These are phyloP conservation scores for Drosophila nigritarsus DNA, from an alignment of 2,888 invertebrate genomes.

Conservation along the genomic window DNA sequence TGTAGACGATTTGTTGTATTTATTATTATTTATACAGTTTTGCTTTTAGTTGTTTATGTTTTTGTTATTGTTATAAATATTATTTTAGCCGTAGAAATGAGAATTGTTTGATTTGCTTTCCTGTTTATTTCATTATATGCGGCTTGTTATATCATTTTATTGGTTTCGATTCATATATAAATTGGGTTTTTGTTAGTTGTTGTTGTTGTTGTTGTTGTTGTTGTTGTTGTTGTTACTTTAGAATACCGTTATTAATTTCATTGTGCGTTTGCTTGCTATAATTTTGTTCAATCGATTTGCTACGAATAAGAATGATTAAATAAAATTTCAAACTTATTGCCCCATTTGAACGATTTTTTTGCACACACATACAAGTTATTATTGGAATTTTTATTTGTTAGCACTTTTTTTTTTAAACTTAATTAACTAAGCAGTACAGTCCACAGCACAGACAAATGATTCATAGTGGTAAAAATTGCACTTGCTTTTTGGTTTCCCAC, in stretches of 20 bases:
- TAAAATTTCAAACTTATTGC: not conserved
- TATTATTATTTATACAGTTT: constrained; percentile 5
- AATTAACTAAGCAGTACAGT: constrained; percentile 1
- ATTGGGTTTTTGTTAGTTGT: constrained; percentile 13
- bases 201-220: constrained; percentile 29
- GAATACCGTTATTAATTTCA: constrained; percentile 69
- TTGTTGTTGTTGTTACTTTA: constrained; percentile 50
- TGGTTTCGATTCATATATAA: constrained; percentile 16
- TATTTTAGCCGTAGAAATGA: constrained; percentile 6
- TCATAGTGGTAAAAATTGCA: not conserved
- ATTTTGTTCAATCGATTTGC: constrained; percentile 59
- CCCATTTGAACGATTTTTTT: not conserved
- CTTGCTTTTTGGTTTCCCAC: constrained; percentile 14
- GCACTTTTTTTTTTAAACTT: not conserved
- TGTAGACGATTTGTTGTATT: constrained; percentile 70
- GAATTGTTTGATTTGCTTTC: constrained; percentile 10
- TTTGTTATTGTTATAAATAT: constrained; percentile 16
- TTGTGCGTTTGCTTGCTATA: constrained; percentile 70
- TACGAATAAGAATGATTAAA: constrained; percentile 15
- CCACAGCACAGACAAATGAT: not conserved
- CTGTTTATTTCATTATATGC: constrained; percentile 1
- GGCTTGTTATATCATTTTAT: constrained; percentile 21
- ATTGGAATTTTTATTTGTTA: not conserved
- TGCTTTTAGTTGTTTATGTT: not conserved
- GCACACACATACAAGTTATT: not conserved